phyloP scores from a whole-genome alignment of 2,888 invertebrate genomes.

The Diarsia mendica region DNA sequence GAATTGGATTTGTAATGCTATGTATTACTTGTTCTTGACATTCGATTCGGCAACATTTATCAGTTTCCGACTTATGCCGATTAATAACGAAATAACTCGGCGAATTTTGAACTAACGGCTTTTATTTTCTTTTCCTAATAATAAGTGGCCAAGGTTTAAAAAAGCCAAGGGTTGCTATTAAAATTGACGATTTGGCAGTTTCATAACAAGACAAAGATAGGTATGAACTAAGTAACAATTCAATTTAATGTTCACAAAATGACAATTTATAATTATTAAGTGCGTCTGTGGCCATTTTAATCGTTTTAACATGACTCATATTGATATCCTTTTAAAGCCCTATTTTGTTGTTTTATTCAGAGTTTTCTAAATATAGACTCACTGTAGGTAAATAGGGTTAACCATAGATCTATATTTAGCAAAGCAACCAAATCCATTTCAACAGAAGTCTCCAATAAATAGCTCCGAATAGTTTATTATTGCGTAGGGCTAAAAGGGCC shows the following conservation, averaged over 20 bases:
- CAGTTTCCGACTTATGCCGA: neutral
- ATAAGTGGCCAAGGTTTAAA: too few relatives aligned
- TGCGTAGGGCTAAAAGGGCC: constrained; percentile 8
- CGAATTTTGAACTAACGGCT: neutral
- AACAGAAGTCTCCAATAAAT: constrained; percentile 41
- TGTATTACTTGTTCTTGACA: neutral
- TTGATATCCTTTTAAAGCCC: too few relatives aligned
- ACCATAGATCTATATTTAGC: neutral
- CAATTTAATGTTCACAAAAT: too few relatives aligned
- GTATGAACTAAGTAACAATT: too few relatives aligned
- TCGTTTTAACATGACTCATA: too few relatives aligned
- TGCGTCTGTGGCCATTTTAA: too few relatives aligned
- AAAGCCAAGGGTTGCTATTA: too few relatives aligned
- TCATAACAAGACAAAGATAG: too few relatives aligned
- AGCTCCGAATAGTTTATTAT: constrained; percentile 31
- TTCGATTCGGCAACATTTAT: neutral
- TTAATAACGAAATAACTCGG: neutral
- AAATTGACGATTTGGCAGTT: too few relatives aligned
- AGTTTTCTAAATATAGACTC: neutral
- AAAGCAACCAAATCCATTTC: neutral
- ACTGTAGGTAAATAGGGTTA: neutral
- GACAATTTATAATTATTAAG: too few relatives aligned
- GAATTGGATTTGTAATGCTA: neutral
- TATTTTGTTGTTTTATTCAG: neutral
- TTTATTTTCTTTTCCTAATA: too few relatives aligned